These are phyloP conservation scores for Belgica antarctica DNA, from an alignment of 2,888 invertebrate genomes.

Conservation along the genomic window DNA sequence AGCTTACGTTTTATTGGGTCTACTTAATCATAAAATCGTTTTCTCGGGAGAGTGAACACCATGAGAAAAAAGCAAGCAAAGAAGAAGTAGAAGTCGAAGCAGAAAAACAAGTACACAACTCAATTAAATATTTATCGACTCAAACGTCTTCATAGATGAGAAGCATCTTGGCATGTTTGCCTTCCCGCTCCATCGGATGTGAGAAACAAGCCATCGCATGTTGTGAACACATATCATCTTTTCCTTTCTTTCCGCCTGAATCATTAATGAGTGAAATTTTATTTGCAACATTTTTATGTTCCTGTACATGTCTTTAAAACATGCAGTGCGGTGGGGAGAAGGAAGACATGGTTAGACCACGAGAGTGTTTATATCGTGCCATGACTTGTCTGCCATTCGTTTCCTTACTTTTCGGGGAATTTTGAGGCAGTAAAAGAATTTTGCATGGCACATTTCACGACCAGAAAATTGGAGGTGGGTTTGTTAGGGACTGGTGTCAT, in stretches of 20 bases:
- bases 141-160: constrained; percentile 13
- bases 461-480: too few relatives aligned
- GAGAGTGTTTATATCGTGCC: constrained; percentile 1
- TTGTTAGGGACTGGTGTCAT: too few relatives aligned
- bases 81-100: constrained; percentile 21
- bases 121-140: constrained; percentile 42
- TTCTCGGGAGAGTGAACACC: constrained; percentile 18
- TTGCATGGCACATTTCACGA: constrained; percentile 17
- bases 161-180: constrained; percentile 27
- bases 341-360: neutral
- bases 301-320: neutral
- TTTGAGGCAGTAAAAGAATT: neutral
- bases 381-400: neutral
- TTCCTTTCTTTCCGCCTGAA: constrained; percentile 25
- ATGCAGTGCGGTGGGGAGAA: neutral
- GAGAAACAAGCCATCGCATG: constrained; percentile 34
- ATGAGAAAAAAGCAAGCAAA: neutral
- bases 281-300: constrained; percentile 25
- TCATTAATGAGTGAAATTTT: constrained; percentile 35
- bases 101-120: constrained; percentile 36
- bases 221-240: constrained; percentile 38
- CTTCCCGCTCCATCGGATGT: neutral
- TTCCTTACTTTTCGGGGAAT: constrained; percentile 1
- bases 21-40: constrained; percentile 40
- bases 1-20: constrained; percentile 30